Percentiles rank a stretch among this genome's conserved stretches.
Evolutionary conservation across 53 echinoderm and acorn worm genomes (phyloP).

Genomic region (Holothuria leucospilota): DNA sequence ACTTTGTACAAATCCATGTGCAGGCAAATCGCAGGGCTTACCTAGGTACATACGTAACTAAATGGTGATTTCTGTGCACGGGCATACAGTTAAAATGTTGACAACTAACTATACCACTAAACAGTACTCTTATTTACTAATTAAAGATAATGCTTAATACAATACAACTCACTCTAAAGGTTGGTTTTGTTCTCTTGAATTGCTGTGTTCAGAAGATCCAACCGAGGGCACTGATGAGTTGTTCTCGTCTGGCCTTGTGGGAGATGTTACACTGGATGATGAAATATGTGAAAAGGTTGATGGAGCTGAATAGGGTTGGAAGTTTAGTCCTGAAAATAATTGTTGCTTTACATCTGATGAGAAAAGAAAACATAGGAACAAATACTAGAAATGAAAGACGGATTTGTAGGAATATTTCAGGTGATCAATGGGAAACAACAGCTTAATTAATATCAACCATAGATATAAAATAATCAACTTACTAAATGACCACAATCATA

Average conservation of each 20-base stretch:
- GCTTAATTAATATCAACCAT: too few relatives aligned
- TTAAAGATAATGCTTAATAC: neutral
- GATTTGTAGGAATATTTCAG: too few relatives aligned
- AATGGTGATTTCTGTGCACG: too few relatives aligned
- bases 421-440: too few relatives aligned
- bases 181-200: neutral
- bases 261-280: conserved; percentile 35
- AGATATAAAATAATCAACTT: too few relatives aligned
- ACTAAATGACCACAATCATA: too few relatives aligned
- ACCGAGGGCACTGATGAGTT: conserved; percentile 23
- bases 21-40: too few relatives aligned
- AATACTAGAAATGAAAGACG: too few relatives aligned
- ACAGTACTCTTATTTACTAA: neutral
- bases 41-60: too few relatives aligned
- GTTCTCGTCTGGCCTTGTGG: conserved; percentile 39
- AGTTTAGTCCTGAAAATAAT: conserved; percentile 86
- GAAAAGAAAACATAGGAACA: too few relatives aligned
- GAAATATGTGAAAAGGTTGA: conserved; percentile 22
- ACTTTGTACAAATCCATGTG: too few relatives aligned
- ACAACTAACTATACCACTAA: neutral
- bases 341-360: neutral
- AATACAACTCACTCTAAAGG: neutral
- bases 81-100: too few relatives aligned
- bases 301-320: conserved; percentile 84
- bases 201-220: conserved; percentile 59